Evolutionary conservation across 2,888 invertebrate species (phyloP), one percentile per base, ranked within the genome.

Genomic region (Drosophila antonietae): DNA sequence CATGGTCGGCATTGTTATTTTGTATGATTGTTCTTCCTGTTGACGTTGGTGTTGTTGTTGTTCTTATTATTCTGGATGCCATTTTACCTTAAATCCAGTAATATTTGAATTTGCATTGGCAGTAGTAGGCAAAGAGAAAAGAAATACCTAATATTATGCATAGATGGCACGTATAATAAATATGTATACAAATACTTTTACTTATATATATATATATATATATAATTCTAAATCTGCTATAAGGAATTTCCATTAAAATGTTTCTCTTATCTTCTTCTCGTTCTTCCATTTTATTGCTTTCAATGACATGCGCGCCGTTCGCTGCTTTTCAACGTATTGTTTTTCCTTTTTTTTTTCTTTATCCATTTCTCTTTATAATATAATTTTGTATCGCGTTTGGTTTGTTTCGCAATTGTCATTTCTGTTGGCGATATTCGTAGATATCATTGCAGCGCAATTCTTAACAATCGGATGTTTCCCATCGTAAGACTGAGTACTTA

Each of bases 401-500:
- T 52, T 73, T 39, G 23, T 28, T 43, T 20, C 39, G 39, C 10
- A 68, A 60, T 68, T 55, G 59, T 59, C 31, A 68, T 56, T 53
- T 55, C 43, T 43, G 44, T 52, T 63, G 39, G 52, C 65, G 63
- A 60, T 63, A 58, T 71, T 66, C 72, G 66, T 68, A 80, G 84
- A 81, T 90, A 77, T 89, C 90, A 75, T 89, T 92, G 80, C 92
- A 92, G 89, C 91, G 83, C 83, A 89, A 91, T 90, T 91, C 92
- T 91, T 93, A 93, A 93, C 92, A 92, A 91, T 88, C 90, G 91
- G 92, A 91, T 87, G 85, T 91, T 91, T 92, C 87, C 90, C 91
- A 91, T 89, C 83, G 91, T 87, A 92, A 92, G 92, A 92, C 92
- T 92, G 92, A 92, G 91, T 90, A 91, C 88, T 90, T 92, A 92